Conservation (phyloP, 2,888 invertebrate species). For the Pyrrhosoma nymphula region DNA sequence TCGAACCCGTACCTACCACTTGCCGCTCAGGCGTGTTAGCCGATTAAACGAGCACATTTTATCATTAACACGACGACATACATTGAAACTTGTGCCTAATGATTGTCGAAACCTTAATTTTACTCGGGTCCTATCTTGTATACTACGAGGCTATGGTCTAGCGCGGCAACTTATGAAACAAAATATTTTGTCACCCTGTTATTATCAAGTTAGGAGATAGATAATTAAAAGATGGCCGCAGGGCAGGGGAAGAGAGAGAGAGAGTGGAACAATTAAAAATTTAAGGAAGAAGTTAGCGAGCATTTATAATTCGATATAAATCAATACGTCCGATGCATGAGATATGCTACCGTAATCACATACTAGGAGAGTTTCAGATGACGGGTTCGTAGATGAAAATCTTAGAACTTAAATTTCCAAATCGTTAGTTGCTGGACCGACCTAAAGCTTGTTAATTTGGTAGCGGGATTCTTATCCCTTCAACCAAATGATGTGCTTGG, state of each 20-base stretch:
- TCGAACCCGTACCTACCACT: no score
- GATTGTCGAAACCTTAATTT: no score
- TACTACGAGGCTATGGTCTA: no score
- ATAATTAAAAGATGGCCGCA: not conserved
- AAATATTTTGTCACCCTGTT: not conserved
- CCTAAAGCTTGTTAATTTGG: not conserved
- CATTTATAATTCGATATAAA: not conserved
- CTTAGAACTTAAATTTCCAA: not conserved
- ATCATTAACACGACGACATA: no score
- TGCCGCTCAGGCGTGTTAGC: no score
- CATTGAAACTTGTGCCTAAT: no score
- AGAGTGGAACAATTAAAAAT: not conserved
- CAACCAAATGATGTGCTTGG: no score
- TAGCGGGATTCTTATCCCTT: no score
- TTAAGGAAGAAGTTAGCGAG: not conserved
- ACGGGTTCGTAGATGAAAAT: not conserved
- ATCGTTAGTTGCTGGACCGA: not conserved
- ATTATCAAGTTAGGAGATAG: not conserved
- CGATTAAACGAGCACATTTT: no score
- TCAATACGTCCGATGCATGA: not conserved
- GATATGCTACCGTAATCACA: slow-evolving; percentile 25
- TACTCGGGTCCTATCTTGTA: no score
- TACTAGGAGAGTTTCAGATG: not conserved
- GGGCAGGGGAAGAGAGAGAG: not conserved
- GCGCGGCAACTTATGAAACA: not conserved